Base-by-base conservation (phyloP, 2,797 vertebrate genomes). In the Arremon brunneinucha region DNA sequence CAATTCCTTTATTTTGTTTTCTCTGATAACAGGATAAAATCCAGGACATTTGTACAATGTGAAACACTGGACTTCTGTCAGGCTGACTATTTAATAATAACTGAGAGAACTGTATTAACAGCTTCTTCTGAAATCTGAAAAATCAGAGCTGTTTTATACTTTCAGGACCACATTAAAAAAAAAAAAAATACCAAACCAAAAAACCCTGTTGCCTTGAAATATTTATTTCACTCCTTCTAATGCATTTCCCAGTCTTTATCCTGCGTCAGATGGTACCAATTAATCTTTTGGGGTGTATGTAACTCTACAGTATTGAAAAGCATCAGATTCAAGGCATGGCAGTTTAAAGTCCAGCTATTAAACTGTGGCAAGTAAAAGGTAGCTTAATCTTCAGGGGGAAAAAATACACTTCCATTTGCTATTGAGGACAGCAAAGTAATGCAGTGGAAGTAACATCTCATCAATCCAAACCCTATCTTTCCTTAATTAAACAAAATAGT, bases 141-240 rank as follows among this genome's bases (percentile, higher is more conserved):
- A 41, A 57, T 23, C 28, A 55, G 9, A 82, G 17, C 7, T 68
- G 6, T 24, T 70, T 37, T 63, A 46, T 34, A 64, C 8, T 63
- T 83, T 46, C 28, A 28, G 28, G 22, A 46, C 4, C 2, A 44
- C 14, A 23, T 21, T 23, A 1, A 28, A 59, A 37, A 57, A 35
- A 20, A 18, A 21, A 3, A 8, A 16, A n/a, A 3, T 12, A n/a
- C 2, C n/a, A n/a, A 14, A 15, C 13, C 8, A 8, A 6, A 43
- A 24, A 56, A 56, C 49, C 27, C 12, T 1, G 0, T 44, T 63
- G 6, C 4, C 11, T 32, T 71, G 35, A 72, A 76, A 35, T 37
- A 8, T 57, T 55, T 71, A 39, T 53, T 70, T 74, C 27, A 34
- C 7, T 59, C 6, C 6, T 34, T 65, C 10, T 63, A 11, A 37